Base-by-base conservation (phyloP, 2,113 vertebrate genomes). In the Elephas maximus region DNA sequence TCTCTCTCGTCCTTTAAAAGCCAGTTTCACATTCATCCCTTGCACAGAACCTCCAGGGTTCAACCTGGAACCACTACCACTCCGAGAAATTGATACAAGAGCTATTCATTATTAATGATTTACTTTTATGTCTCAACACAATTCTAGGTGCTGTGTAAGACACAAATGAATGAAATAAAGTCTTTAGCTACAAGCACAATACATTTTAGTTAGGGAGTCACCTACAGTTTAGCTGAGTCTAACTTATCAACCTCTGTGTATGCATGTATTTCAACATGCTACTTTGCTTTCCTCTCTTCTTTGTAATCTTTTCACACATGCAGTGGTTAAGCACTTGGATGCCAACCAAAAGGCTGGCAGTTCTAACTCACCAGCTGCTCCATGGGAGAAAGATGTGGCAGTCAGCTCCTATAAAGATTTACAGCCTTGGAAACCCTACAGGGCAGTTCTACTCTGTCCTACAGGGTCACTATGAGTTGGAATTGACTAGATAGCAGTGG, bases 31-130 rank as follows among this genome's bases (percentile, higher is more conserved):
- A 95, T 85, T 91, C 28, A 71, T 81, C 23, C 88, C 41, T 88
- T 69, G 45, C 17, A 95, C 63, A 65, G 9, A 86, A 20, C 15
- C 18, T 83, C 53, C 26, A 69, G n/a, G 62, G 37, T 96, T 91
- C 90, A 96, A 45, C 60, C 41, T 89, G 53, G 44, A 93, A 69
- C 45, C 41, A 94, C 45, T 88, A 93, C 23, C 10, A 69, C 57
- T 94, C 81, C n/a, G 88, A 76, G 5, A 95, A 97, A 95, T n/a
- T 82, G 73, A 88, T 81, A 15, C n/a, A 91, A 80, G 2, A 83
- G 45, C 37, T 73, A 81, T 12, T 2, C 57, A 89, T 79, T 83
- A 65, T 85, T 94, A 95, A 94, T 93, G 91, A 82, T 81, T 90
- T 94, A 71, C 62, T 90, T 94, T 79, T 90, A 90, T 86, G 65